Evolutionary conservation across 2,888 invertebrate genomes (phyloP), one percentile per base, ranked within the genome.

Genomic region (Lamellibrachia columna): DNA sequence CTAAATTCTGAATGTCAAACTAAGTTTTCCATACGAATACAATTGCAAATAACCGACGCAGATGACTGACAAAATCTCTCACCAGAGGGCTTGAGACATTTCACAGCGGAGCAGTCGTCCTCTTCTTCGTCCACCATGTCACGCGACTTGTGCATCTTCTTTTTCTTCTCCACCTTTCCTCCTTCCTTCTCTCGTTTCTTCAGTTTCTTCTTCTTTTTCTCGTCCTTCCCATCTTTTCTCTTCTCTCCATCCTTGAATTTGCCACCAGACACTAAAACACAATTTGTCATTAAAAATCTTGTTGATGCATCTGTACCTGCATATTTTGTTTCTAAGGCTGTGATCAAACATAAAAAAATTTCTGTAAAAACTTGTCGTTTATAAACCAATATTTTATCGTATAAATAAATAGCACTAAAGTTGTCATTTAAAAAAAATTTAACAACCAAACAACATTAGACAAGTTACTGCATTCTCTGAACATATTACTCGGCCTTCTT

Each of bases 31-130:
- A 75, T 75, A 6, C n/a, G 22, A 75, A 22, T 75, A 22, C 15
- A 75, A 22, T 75, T 75, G n/a, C 22, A n/a, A 15, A 75, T 75
- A 75, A 75, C n/a, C 75, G 15, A 22, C n/a, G 22, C 75, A 75
- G n/a, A 75, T 22, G 53, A 53, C 53, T 22, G 8, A 40, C 11
- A 52, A 53, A 52, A 92, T 60, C 3, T 53, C 95, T 92, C 93
- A 95, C 96, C 96, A 90, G 94, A 94, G 6, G 96, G 96, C 93
- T 95, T 95, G 40, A 96, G 93, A 95, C 97, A 97, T 92, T 95
- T 95, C 7, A 94, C 93, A 11, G 96, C 96, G 52, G 96, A 95
- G 94, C 96, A 96, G 90, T 96, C 95, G 52, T 96, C 96, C 91
- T 95, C 95, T 75, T 94, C 95, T 92, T 94, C 94, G 75, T 94